Conservation (phyloP, 2,797 vertebrate species). For the Cygnus olor region DNA sequence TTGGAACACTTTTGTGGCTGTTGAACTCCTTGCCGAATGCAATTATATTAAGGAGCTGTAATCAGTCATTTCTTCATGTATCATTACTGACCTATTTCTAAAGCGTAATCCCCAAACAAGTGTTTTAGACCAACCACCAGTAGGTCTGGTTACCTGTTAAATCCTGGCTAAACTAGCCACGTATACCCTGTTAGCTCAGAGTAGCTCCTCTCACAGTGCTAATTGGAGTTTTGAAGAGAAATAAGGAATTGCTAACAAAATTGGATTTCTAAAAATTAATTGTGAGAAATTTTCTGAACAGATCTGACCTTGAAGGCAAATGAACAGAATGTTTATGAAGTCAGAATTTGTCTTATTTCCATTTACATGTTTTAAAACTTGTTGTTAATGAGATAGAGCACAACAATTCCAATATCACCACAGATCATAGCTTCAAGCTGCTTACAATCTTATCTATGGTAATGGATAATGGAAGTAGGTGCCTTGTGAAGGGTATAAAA, state of each 20-base stretch:
- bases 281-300: background rate
- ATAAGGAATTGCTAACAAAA: background rate
- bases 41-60: background rate
- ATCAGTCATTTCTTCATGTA: background rate
- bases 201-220: background rate
- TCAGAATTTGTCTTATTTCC: background rate
- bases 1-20: background rate
- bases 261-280: background rate
- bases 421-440: background rate
- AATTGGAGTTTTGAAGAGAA: background rate
- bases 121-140: background rate
- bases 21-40: background rate
- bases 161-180: background rate
- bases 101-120: background rate
- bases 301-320: background rate
- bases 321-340: background rate
- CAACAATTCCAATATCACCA: background rate
- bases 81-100: background rate
- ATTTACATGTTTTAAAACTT: background rate
- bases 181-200: background rate
- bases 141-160: background rate
- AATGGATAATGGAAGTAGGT: background rate
- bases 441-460: background rate
- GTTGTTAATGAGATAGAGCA: background rate
- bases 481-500: background rate